Evolutionary conservation across 35 echinoderm and acorn worm genomes (phyloP), one percentile per base, ranked within the genome.

Genomic region (Ophioderma brevispina): DNA sequence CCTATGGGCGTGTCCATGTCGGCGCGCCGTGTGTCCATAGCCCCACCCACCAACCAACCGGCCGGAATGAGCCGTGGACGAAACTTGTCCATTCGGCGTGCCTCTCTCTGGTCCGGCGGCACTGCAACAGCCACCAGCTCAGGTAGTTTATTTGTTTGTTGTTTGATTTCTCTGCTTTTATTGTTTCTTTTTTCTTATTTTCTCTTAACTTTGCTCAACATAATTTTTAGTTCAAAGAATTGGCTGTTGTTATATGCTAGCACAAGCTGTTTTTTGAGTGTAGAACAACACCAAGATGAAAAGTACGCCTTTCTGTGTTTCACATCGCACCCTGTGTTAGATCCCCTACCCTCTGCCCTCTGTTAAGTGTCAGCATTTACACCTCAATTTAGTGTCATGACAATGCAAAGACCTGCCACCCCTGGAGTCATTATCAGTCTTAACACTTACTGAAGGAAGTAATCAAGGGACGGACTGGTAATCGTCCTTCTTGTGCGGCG

Each of bases 71-170:
- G 87, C 64, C 97, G 97, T 84, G 85, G 85, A 64, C 90, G 93
- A 86, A 99, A 95, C 85, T 82, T 95, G 94, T 99, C 97, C 43
- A 91, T 94, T 79, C 94, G 97, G 55, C 97, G 97, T 80, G 93
- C 97, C 84, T 99, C 97, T 77, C 97, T 99, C 34, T 99, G 97
- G 97, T 99, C 97, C 1, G 93, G 93, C 35, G 93, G 93, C 82
- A 93, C 97, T 39, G 75, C 87, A 75, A 90, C 97, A 28, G 96
- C 89, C 81, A 98, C 81, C 87, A 94, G 91, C 92, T 85, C 83
- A 85, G 92, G 92, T 93, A 93, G 76, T 82, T 82, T 35, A 43
- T 78, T 43, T 37, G 75, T 76, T 89, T 41, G 64, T 89, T 52
- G 40, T 36, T 59, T 79, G 17, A 52, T 33, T 43, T 38, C 43